phyloP scores from a whole-genome alignment of 2,888 invertebrate species.

The Anthophora plumipes region DNA sequence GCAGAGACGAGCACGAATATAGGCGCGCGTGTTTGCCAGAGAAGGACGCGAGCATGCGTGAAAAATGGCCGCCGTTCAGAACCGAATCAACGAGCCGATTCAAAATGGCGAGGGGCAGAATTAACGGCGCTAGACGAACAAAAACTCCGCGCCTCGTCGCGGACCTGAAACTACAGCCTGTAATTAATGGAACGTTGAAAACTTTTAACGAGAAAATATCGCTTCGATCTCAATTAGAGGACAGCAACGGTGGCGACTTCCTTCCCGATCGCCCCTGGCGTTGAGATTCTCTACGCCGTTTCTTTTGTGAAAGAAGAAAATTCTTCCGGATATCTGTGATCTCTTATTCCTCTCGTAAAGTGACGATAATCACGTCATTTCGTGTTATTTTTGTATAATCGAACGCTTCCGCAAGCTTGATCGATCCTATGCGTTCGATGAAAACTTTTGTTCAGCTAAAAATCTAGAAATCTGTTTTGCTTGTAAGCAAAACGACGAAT shows the following conservation, averaged over 20 bases:
- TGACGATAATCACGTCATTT: background rate
- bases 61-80: constrained; percentile 59
- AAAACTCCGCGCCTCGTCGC: constrained; percentile 23
- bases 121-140: constrained; percentile 47
- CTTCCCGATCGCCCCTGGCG: background rate
- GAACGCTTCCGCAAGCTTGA: background rate
- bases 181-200: constrained; percentile 54
- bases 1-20: background rate
- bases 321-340: background rate
- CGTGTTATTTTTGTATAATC: background rate
- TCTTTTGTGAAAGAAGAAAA: background rate
- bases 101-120: constrained; percentile 42
- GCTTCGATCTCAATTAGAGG: background rate
- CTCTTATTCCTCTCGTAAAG: background rate
- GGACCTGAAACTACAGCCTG: constrained; percentile 52
- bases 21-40: constrained; percentile 22
- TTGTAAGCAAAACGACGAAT: background rate
- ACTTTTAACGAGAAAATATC: constrained; percentile 57
- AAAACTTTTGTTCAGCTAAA: no score
- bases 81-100: constrained; percentile 57
- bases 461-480: background rate
- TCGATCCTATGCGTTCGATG: background rate
- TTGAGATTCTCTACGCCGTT: background rate
- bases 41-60: constrained; percentile 57
- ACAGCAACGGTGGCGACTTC: background rate